phyloP scores from a whole-genome alignment of 2,888 invertebrate genomes.

The Leptothorax acervorum region DNA sequence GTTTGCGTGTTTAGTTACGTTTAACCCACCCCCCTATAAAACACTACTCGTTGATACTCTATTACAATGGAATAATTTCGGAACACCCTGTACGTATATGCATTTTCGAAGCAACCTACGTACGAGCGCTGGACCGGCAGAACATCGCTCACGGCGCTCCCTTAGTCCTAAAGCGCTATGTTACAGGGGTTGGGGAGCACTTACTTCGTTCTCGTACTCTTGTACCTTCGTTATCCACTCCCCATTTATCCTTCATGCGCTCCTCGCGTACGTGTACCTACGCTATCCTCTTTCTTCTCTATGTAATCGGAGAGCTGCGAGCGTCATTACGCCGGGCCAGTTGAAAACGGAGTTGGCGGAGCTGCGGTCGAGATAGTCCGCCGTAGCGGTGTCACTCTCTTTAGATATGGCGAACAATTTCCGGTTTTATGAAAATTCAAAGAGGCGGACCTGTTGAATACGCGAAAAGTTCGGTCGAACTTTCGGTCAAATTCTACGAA shows the following conservation, averaged over 20 bases:
- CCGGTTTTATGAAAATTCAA: slow-evolving; percentile 68
- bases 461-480: slow-evolving; percentile 31
- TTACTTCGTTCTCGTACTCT: slow-evolving; percentile 81
- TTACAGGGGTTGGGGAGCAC: slow-evolving; percentile 75
- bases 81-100: slow-evolving; percentile 58
- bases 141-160: slow-evolving; percentile 82
- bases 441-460: slow-evolving; percentile 68
- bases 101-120: slow-evolving; percentile 71
- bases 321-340: slow-evolving; percentile 77
- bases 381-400: slow-evolving; percentile 48
- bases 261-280: slow-evolving; percentile 68
- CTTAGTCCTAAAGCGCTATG: slow-evolving; percentile 76
- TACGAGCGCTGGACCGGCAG: slow-evolving; percentile 78
- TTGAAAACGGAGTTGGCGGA: slow-evolving; percentile 65
- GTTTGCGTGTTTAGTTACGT: not conserved
- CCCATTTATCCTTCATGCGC: slow-evolving; percentile 81
- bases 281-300: slow-evolving; percentile 69
- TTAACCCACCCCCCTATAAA: not conserved
- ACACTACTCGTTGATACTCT: not conserved
- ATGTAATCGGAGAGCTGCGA: slow-evolving; percentile 81
- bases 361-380: slow-evolving; percentile 63
- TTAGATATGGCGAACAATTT: slow-evolving; percentile 55
- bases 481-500: slow-evolving; percentile 34
- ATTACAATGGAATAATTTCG: slow-evolving; percentile 48
- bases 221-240: slow-evolving; percentile 84